Base-by-base conservation (phyloP, 2,113 vertebrate species). In the Alexandromys fortis region DNA sequence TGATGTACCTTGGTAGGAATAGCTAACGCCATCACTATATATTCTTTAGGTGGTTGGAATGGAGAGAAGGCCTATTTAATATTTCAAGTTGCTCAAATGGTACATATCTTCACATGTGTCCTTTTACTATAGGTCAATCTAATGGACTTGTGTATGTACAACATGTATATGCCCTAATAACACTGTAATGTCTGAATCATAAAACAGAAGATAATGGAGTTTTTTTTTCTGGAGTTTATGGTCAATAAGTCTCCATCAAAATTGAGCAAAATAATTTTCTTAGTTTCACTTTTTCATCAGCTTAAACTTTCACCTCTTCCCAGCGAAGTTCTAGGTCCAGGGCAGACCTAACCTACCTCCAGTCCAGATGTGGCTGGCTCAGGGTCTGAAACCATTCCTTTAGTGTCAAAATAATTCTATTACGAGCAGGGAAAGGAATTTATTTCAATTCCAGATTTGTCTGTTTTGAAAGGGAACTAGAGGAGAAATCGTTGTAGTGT, bases 281-380 rank as follows among this genome's bases (percentile, higher is more conserved):
- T 55, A 33, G 28, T 96, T 92, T 92, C 86, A 86, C 88, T 42
- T 96, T 93, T 96, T 63, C 68, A 79, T 97, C 88, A 87, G 83
- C 68, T 89, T 93, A 70, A 85, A 90, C 38, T 88, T 96, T 96
- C 76, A 30, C 61, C 58, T 76, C 7, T 96, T 96, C 33, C 70
- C 79, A 75, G 10, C 65, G 61, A 89, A 95, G 14, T 47, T 33
- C 82, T 61, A 68, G 49, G 45, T 89, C 49, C 72, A 95, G 61
- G 45, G 49, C 72, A 90, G 38, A 89, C 45, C 22, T 77, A n/a
- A 49, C 49, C 24, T 72, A 87, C 21, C 21, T 55, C 86, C 67
- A n/a, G 45, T 88, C 49, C 49, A 88, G 22, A 55, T 88, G 35
- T 88, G 68, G 85, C 52, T 83, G 61, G 67, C 30, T 61, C 58